Evolutionary conservation across 2,113 vertebrate species (phyloP).

Genomic region (Sitta europaea): DNA sequence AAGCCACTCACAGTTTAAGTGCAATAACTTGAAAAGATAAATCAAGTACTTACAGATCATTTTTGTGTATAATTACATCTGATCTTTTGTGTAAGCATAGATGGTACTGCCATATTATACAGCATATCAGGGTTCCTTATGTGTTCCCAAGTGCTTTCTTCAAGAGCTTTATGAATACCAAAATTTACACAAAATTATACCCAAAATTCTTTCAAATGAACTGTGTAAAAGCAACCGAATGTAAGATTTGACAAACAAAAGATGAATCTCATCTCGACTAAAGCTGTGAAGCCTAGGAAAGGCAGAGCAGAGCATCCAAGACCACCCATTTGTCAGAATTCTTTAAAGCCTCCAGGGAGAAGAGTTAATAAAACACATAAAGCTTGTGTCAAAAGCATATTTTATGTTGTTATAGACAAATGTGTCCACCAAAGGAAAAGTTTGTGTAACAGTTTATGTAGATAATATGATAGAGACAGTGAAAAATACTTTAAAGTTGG

Average conservation of each 20-base stretch:
- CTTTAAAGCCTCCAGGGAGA: background rate
- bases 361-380: slow-evolving; percentile 3
- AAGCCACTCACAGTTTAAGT: slow-evolving; percentile 13
- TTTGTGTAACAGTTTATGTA: background rate
- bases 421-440: background rate
- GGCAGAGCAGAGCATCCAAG: background rate
- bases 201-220: background rate
- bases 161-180: background rate
- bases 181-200: background rate
- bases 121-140: background rate
- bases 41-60: background rate
- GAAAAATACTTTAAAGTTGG: background rate
- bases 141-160: background rate
- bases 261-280: background rate
- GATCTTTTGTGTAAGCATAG: slow-evolving; percentile 2
- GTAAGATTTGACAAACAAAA: background rate
- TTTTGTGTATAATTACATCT: slow-evolving; percentile 7
- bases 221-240: background rate
- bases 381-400: background rate
- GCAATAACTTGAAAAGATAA: slow-evolving; percentile 19
- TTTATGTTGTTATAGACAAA: background rate
- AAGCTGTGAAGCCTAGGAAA: background rate
- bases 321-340: background rate
- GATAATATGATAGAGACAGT: background rate
- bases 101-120: background rate